phyloP scores from a whole-genome alignment of 2,113 vertebrate genomes.

The Osmerus mordax region DNA sequence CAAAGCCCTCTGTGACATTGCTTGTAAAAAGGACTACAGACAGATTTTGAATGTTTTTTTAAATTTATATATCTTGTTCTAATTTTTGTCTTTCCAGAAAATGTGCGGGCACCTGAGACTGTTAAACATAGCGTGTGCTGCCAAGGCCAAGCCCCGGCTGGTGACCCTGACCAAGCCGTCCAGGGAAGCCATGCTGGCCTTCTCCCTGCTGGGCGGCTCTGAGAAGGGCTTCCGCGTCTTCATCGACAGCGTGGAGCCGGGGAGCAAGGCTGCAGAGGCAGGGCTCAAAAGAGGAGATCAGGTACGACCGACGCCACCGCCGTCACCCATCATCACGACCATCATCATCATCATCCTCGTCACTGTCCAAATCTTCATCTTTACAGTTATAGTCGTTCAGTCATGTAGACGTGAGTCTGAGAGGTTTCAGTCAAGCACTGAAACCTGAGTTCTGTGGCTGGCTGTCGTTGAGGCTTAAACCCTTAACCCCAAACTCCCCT shows the following conservation, averaged over 20 bases:
- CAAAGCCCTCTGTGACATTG: too few relatives aligned
- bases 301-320: constrained; percentile 61
- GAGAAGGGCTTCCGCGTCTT: constrained; percentile 97
- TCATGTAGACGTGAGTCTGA: not conserved
- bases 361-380: not conserved
- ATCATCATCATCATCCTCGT: not conserved
- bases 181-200: constrained; percentile 90
- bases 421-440: too few relatives aligned
- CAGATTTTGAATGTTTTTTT: too few relatives aligned
- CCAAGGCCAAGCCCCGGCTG: constrained; percentile 93
- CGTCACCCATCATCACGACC: not conserved
- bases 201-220: constrained; percentile 90
- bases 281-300: constrained; percentile 97
- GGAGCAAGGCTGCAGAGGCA: constrained; percentile 91
- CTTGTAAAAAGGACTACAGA: too few relatives aligned
- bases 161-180: constrained; percentile 94
- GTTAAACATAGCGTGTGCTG: constrained; percentile 97
- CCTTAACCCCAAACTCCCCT: not conserved
- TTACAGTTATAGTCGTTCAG: not conserved
- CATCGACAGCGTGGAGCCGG: constrained; percentile 89
- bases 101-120: constrained; percentile 98
- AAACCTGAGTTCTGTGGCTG: not conserved
- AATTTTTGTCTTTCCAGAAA: constrained; percentile 73
- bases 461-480: not conserved
- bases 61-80: too few relatives aligned